These are phyloP conservation scores for Leistus spinibarbis DNA, from an alignment of 2,888 invertebrate genomes.

Conservation along the genomic window DNA sequence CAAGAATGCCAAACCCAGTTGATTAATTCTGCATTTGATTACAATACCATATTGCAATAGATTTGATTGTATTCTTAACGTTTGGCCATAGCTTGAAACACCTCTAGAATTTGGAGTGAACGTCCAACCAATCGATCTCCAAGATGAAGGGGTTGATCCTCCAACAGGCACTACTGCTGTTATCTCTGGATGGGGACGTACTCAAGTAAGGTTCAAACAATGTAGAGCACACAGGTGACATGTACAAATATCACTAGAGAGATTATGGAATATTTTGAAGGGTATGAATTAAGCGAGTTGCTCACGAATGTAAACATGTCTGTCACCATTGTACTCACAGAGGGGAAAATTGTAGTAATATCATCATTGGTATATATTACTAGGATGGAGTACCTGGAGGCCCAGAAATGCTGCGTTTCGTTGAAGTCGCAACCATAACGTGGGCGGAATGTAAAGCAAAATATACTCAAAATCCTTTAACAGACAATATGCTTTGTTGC, in stretches of 20 bases:
- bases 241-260: too few relatives aligned
- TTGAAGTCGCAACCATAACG: constrained; percentile 2
- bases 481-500: constrained; percentile 14
- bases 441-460: not conserved
- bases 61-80: not conserved
- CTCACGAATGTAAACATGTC: too few relatives aligned
- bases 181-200: constrained; percentile 17
- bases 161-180: constrained; percentile 2
- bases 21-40: not conserved
- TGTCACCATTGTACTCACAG: too few relatives aligned
- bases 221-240: not conserved
- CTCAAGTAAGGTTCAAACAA: not conserved
- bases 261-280: too few relatives aligned
- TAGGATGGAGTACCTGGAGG: not conserved
- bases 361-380: too few relatives aligned
- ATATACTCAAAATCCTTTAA: constrained; percentile 5
- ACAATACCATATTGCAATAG: too few relatives aligned
- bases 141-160: not conserved
- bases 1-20: not conserved
- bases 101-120: constrained; percentile 8
- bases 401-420: constrained; percentile 3
- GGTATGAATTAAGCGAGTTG: too few relatives aligned
- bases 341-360: too few relatives aligned
- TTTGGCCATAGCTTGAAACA: not conserved
- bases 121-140: not conserved